These are phyloP conservation scores for Corythornis vintsioides DNA, from an alignment of 2,113 vertebrate genomes.

Conservation along the genomic window DNA sequence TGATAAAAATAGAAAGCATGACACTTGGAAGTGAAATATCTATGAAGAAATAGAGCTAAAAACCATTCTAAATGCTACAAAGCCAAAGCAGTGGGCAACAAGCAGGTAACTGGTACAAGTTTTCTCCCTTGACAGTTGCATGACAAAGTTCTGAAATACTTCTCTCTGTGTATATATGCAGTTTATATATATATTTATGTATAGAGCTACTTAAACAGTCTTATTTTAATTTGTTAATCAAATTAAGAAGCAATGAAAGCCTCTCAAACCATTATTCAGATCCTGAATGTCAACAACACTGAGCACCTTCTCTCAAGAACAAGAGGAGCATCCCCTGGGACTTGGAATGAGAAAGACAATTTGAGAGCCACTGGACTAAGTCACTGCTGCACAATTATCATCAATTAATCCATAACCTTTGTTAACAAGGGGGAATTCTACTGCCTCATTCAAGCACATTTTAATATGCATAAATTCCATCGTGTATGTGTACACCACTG, in stretches of 20 bases:
- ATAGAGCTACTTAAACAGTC: not conserved
- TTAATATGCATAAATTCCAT: not conserved
- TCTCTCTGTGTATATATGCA: not conserved
- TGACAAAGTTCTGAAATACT: not conserved
- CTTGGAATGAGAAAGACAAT: not conserved
- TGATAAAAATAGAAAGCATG: conserved; percentile 49
- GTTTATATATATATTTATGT: not conserved
- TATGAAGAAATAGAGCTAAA: conserved; percentile 24
- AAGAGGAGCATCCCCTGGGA: not conserved
- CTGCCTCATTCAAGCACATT: not conserved
- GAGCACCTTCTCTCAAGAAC: not conserved
- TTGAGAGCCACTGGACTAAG: not conserved
- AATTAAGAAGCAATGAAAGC: not conserved
- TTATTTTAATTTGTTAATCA: not conserved
- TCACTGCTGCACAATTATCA: not conserved
- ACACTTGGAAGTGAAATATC: conserved; percentile 43
- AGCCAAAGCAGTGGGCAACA: not conserved
- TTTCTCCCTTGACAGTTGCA: not conserved
- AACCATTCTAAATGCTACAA: not conserved
- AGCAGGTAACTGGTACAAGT: not conserved
- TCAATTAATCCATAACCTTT: not conserved
- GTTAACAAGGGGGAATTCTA: not conserved
- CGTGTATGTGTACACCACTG: not conserved
- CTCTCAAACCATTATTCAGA: not conserved
- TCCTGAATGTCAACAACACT: not conserved